These are phyloP conservation scores for Trichoplusia ni DNA, from an alignment of 1,140 invertebrate species.

Conservation along the genomic window DNA sequence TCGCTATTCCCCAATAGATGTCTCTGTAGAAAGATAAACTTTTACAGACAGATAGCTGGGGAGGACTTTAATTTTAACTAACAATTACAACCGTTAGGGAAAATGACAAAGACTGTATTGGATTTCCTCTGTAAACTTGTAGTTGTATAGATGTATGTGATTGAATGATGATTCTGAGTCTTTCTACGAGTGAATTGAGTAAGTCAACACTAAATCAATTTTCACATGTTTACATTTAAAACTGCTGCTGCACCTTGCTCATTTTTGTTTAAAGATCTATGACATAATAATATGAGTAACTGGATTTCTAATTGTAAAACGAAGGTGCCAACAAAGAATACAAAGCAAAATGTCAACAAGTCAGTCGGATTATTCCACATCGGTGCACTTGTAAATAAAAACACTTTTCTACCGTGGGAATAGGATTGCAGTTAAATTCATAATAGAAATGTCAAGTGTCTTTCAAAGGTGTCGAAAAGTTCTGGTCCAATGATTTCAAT, in stretches of 20 bases:
- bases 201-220: too few species aligned
- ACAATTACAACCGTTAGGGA: too few species aligned
- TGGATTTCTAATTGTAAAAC: too few species aligned
- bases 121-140: too few species aligned
- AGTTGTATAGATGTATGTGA: too few species aligned
- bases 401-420: slow-evolving; percentile 20
- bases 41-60: neutral
- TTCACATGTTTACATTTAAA: too few species aligned
- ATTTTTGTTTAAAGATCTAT: too few species aligned
- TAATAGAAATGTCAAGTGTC: slow-evolving; percentile 20
- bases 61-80: neutral
- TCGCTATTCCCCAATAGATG: neutral
- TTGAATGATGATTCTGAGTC: too few species aligned
- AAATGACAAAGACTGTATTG: too few species aligned
- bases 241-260: slow-evolving; percentile 15
- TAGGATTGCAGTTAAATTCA: slow-evolving; percentile 7
- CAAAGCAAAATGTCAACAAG: slow-evolving; percentile 37
- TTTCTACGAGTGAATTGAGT: too few species aligned
- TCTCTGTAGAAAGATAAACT: neutral
- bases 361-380: slow-evolving; percentile 37
- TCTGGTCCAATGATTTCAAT: neutral
- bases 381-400: slow-evolving; percentile 19
- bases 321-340: slow-evolving; percentile 26
- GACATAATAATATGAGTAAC: too few species aligned
- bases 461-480: slow-evolving; percentile 9